phyloP scores from a whole-genome alignment of 2,797 vertebrate species.

The Ibycter americanus region DNA sequence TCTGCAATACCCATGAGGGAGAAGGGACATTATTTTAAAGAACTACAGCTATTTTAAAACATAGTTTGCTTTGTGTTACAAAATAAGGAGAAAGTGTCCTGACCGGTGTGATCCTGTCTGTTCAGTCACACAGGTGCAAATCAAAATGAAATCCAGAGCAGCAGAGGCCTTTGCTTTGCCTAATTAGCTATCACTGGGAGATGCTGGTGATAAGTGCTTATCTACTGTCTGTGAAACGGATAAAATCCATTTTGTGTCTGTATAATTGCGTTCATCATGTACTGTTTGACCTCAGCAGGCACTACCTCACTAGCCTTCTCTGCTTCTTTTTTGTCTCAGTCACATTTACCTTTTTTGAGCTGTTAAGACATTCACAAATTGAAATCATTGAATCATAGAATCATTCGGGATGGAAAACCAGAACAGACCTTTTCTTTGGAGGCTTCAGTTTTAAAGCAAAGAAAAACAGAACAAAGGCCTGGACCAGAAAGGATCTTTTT shows the following conservation, averaged over 20 bases:
- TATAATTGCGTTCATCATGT: accelerated
- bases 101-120: not conserved
- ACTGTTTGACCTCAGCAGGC: not conserved
- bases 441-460: not conserved
- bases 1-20: conserved; percentile 84
- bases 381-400: not conserved
- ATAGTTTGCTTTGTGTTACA: not conserved
- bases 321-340: not conserved
- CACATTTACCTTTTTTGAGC: not conserved
- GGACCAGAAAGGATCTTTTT: not conserved
- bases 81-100: not conserved
- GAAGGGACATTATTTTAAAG: not conserved
- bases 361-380: not conserved
- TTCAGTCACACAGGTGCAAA: not conserved
- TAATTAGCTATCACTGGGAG: not conserved
- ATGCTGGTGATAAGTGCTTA: not conserved
- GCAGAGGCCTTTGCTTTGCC: not conserved
- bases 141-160: not conserved
- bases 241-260: not conserved
- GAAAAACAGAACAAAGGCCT: not conserved
- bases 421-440: not conserved
- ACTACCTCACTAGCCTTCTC: not conserved
- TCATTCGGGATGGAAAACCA: not conserved
- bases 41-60: not conserved
- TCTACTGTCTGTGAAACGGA: not conserved